phyloP scores from a whole-genome alignment of 1,140 invertebrate species.

The Catajapyx aquilonaris region DNA sequence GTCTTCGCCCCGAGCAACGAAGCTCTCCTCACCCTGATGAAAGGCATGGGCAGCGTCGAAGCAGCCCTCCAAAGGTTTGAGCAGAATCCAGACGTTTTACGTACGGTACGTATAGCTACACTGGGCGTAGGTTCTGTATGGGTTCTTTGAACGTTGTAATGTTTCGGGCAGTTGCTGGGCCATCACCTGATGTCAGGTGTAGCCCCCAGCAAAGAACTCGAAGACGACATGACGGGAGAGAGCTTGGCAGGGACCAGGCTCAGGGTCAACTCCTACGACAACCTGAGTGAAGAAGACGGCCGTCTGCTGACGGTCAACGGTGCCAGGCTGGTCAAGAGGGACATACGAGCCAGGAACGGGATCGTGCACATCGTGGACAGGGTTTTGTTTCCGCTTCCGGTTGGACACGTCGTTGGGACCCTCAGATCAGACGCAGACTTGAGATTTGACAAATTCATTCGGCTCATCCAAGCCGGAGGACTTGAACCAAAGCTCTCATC shows the following conservation, averaged over 20 bases:
- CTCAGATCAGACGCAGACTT: constrained; percentile 6
- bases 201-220: constrained; percentile 2
- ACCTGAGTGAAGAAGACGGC: no score
- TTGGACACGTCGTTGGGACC: constrained; percentile 7
- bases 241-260: constrained; percentile 8
- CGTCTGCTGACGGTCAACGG: constrained; percentile 22
- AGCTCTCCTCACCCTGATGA: neutral
- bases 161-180: constrained; percentile 6
- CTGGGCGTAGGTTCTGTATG: no score
- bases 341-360: constrained; percentile 18
- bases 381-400: constrained; percentile 18
- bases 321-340: constrained; percentile 15
- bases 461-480: constrained; percentile 7
- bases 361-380: constrained; percentile 20
- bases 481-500: constrained; percentile 6
- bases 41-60: neutral
- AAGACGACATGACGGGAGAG: constrained; percentile 5
- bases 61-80: neutral
- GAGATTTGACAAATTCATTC: constrained; percentile 7
- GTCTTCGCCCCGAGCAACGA: neutral
- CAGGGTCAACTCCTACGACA: constrained; percentile 12
- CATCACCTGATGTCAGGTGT: constrained; percentile 7
- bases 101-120: neutral
- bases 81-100: neutral
- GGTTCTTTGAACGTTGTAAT: no score